A percentile compares a stretch with the other conserved stretches of the same genome.
Conservation (phyloP, 1,140 invertebrate genomes). For the Matsumurasca onukii region DNA sequence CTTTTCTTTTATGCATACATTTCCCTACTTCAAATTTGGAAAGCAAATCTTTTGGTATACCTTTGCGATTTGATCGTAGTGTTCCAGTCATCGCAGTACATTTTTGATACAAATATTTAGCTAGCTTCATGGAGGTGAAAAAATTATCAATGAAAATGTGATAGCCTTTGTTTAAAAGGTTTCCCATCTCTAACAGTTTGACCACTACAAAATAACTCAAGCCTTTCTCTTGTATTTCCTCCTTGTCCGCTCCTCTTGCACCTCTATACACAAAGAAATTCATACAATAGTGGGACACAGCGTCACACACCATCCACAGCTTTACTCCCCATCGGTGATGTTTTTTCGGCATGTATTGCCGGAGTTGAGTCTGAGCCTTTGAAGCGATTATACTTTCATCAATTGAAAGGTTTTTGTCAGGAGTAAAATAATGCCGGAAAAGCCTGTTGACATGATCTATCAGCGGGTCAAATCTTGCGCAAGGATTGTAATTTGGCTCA, state of each 20-base stretch:
- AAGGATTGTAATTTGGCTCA: slow-evolving; percentile 41
- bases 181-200: background rate
- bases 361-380: slow-evolving; percentile 35
- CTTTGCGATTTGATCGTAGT: slow-evolving; percentile 11
- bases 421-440: slow-evolving; percentile 41
- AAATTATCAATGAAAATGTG: too few relatives aligned
- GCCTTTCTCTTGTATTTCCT: too few relatives aligned
- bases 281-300: slow-evolving; percentile 29
- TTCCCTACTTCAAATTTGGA: slow-evolving; percentile 8
- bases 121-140: slow-evolving; percentile 11
- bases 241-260: slow-evolving; percentile 25
- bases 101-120: background rate
- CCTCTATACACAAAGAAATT: slow-evolving; percentile 38
- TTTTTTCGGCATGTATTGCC: slow-evolving; percentile 38
- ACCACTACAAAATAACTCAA: too few relatives aligned
- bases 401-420: slow-evolving; percentile 40
- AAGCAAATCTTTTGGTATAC: background rate
- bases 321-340: slow-evolving; percentile 40
- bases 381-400: slow-evolving; percentile 39
- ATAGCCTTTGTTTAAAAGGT: background rate
- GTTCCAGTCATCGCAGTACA: slow-evolving; percentile 12
- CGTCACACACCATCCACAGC: slow-evolving; percentile 10
- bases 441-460: slow-evolving; percentile 42
- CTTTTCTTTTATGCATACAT: slow-evolving; percentile 4
- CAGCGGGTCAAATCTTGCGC: slow-evolving; percentile 40